phyloP scores from a whole-genome alignment of 2,888 invertebrate genomes.

The Philhelius pedissequus region DNA sequence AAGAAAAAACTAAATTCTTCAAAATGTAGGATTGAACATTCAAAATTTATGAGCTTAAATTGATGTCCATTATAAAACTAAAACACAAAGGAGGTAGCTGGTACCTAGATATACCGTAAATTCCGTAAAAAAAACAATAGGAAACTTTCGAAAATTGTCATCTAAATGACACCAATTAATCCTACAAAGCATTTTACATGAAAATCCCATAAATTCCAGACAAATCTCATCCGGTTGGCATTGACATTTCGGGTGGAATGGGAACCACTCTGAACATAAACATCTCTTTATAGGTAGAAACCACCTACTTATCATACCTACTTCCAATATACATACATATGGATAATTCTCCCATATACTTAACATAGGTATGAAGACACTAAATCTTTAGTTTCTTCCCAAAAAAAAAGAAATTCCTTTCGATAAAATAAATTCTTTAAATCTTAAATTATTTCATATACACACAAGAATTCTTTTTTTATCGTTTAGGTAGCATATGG shows the following conservation, averaged over 20 bases:
- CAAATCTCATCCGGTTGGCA: background rate
- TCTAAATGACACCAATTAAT: background rate
- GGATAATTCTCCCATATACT: background rate
- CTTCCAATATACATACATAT: conserved; percentile 4
- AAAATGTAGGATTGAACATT: no score
- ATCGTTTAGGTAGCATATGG: conserved; percentile 27
- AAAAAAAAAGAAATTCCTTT: conserved; percentile 23
- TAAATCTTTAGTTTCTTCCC: background rate
- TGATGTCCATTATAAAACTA: background rate
- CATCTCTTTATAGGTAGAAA: background rate
- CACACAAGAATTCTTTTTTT: conserved; percentile 42
- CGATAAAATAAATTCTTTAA: conserved; percentile 23
- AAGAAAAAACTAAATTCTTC: no score
- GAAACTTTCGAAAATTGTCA: background rate
- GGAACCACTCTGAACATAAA: background rate
- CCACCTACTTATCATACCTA: conserved; percentile 26
- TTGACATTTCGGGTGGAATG: background rate
- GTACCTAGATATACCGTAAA: no score
- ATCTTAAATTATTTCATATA: conserved; percentile 47
- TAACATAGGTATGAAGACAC: background rate
- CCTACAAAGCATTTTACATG: background rate
- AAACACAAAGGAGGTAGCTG: no score
- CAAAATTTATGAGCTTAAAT: no score
- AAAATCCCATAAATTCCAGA: conserved; percentile 36
- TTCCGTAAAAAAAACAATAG: no score